Conservation (phyloP, 2,113 vertebrate genomes). For the Garra rufa region DNA sequence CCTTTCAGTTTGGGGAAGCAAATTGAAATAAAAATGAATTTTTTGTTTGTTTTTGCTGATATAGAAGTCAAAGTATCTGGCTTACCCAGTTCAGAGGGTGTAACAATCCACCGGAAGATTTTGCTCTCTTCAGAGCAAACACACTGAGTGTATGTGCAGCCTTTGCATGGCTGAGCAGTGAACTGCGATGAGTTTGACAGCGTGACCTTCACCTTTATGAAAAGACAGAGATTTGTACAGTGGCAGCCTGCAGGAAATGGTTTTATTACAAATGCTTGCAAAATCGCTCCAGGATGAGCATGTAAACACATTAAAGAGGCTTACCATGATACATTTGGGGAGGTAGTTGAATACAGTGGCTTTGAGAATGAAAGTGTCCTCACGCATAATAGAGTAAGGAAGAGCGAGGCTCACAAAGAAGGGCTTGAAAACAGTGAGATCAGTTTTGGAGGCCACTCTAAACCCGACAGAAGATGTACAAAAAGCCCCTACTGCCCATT, state of each 20-base stretch:
- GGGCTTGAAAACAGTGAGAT: conserved; percentile 78
- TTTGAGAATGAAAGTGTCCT: conserved; percentile 75
- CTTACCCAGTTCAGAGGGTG: conserved; percentile 77
- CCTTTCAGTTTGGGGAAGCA: background rate
- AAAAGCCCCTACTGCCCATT: conserved; percentile 85
- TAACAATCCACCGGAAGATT: conserved; percentile 76
- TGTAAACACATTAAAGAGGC: background rate
- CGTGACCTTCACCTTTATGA: conserved; percentile 71
- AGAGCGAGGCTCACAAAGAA: conserved; percentile 83
- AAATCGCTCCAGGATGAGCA: background rate
- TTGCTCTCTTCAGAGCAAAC: conserved; percentile 72
- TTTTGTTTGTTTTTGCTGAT: background rate
- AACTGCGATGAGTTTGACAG: conserved; percentile 72
- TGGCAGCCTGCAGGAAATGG: background rate
- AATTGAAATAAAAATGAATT: background rate
- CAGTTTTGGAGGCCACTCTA: conserved; percentile 75
- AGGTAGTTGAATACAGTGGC: conserved; percentile 87
- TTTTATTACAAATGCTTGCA: background rate
- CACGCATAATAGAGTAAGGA: conserved; percentile 81
- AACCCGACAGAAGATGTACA: conserved; percentile 83
- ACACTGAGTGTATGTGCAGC: conserved; percentile 73
- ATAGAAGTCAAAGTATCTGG: background rate
- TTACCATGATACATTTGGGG: conserved; percentile 83
- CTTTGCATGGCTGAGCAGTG: conserved; percentile 64
- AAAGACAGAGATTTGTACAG: background rate